Evolutionary conservation across 1,140 invertebrate genomes (phyloP).

Genomic region (Potamilus streckersoni): DNA sequence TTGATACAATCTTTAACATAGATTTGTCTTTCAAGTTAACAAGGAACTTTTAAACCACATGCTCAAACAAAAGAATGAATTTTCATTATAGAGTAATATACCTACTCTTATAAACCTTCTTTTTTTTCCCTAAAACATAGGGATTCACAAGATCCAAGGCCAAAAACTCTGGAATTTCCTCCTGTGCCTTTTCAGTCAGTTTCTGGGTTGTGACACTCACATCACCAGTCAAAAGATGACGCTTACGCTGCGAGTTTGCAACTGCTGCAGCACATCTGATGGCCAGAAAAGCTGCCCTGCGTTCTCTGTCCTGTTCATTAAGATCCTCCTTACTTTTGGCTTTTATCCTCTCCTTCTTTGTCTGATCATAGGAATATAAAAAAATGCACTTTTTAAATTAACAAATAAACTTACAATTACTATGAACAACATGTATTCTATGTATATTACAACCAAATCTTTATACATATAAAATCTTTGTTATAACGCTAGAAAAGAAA

Average conservation of each 20-base stretch:
- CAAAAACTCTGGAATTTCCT: constrained; percentile 60
- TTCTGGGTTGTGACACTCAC: constrained; percentile 45
- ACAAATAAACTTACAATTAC: too few species aligned
- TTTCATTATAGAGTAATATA: constrained; percentile 1
- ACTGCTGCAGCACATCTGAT: constrained; percentile 59
- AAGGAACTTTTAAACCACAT: too few species aligned
- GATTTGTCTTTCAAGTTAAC: too few species aligned
- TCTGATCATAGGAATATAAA: constrained; percentile 30
- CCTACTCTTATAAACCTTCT: constrained; percentile 65
- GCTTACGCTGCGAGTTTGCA: constrained; percentile 48
- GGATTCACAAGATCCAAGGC: constrained; percentile 59
- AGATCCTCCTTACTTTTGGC: constrained; percentile 36
- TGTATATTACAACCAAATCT: too few species aligned
- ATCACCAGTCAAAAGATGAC: constrained; percentile 55
- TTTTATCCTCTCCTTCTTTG: constrained; percentile 42
- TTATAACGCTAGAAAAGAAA: too few species aligned
- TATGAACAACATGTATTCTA: too few species aligned
- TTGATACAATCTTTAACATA: too few species aligned
- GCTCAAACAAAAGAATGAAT: background rate
- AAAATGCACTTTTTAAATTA: background rate
- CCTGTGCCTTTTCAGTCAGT: constrained; percentile 35
- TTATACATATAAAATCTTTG: too few species aligned
- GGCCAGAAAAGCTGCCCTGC: constrained; percentile 58
- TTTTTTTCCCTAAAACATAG: constrained; percentile 64
- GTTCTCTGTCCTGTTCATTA: constrained; percentile 54